Conservation (phyloP, 1,140 invertebrate species). For the Brachionus paranguensis region DNA sequence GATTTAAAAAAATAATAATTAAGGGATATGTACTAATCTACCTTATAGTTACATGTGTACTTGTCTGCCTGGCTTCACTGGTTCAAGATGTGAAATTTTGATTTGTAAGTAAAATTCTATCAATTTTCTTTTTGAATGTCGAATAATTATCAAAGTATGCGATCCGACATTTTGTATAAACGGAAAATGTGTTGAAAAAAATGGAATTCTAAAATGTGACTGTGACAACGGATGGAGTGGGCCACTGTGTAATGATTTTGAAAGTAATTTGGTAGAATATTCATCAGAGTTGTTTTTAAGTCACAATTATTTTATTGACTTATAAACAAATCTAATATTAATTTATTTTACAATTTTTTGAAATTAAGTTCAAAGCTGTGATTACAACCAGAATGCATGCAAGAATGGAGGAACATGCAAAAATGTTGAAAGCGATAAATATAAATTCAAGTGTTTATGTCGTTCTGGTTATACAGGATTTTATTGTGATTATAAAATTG, state of each 20-base stretch:
- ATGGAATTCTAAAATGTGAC: not conserved
- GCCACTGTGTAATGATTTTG: not conserved
- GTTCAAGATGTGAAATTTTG: constrained; percentile 3
- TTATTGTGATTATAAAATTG: constrained; percentile 71
- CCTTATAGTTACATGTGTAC: not conserved
- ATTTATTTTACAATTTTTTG: not conserved
- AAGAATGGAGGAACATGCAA: constrained; percentile 87
- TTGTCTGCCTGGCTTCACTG: not conserved
- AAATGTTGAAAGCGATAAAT: constrained; percentile 71
- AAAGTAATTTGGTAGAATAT: not conserved
- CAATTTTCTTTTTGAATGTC: not conserved
- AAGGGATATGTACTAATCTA: not conserved
- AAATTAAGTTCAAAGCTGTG: not conserved
- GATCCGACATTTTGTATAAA: not conserved
- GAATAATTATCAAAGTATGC: not conserved
- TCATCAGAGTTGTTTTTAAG: too few species aligned
- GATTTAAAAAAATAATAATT: not conserved
- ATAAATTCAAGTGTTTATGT: constrained; percentile 77
- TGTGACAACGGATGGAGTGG: not conserved
- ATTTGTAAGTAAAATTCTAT: not conserved
- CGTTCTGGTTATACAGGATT: constrained; percentile 60
- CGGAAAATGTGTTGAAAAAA: not conserved
- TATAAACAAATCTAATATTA: not conserved
- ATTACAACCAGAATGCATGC: constrained; percentile 59
- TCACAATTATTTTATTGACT: too few species aligned